Percentiles rank a stretch among this genome's conserved stretches.
These are phyloP conservation scores for Pterostichus madidus DNA, from an alignment of 2,888 invertebrate species.

Conservation along the genomic window DNA sequence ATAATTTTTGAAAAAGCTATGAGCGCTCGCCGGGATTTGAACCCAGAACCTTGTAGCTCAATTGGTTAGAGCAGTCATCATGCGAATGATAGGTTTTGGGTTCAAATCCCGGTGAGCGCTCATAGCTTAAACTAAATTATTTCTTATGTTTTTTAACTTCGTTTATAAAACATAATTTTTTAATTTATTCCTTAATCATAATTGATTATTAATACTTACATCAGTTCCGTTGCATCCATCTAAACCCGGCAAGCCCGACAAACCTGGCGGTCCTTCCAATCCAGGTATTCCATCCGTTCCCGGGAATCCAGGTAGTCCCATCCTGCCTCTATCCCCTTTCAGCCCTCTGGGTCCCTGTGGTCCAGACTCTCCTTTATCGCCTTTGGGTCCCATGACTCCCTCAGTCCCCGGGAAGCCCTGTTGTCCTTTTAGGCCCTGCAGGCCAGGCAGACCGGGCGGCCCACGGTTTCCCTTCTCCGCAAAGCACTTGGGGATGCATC, in stretches of 20 bases:
- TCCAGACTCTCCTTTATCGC: constrained; percentile 92
- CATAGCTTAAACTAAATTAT: too few species aligned
- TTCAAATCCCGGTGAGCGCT: too few species aligned
- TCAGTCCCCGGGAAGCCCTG: constrained; percentile 91
- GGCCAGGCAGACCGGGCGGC: constrained; percentile 85
- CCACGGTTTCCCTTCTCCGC: constrained; percentile 93
- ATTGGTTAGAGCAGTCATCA: too few species aligned
- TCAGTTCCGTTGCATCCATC: constrained; percentile 98
- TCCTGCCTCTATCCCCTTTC: constrained; percentile 91
- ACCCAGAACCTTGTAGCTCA: too few species aligned
- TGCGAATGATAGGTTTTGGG: too few species aligned
- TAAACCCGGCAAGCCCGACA: constrained; percentile 89
- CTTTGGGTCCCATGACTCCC: constrained; percentile 92
- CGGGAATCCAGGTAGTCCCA: constrained; percentile 92
- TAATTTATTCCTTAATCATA: background rate
- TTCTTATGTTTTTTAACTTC: too few species aligned
- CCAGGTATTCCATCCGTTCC: constrained; percentile 88
- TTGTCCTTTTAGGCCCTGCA: constrained; percentile 86
- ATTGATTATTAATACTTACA: constrained; percentile 80
- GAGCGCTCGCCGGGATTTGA: too few species aligned
- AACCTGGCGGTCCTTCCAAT: constrained; percentile 83
- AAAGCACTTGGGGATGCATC: constrained; percentile 91
- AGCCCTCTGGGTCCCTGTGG: constrained; percentile 89
- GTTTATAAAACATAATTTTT: too few species aligned
- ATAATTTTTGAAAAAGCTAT: too few species aligned